Conservation (phyloP, 1,140 invertebrate genomes). For the Rhopalosiphum padi region DNA sequence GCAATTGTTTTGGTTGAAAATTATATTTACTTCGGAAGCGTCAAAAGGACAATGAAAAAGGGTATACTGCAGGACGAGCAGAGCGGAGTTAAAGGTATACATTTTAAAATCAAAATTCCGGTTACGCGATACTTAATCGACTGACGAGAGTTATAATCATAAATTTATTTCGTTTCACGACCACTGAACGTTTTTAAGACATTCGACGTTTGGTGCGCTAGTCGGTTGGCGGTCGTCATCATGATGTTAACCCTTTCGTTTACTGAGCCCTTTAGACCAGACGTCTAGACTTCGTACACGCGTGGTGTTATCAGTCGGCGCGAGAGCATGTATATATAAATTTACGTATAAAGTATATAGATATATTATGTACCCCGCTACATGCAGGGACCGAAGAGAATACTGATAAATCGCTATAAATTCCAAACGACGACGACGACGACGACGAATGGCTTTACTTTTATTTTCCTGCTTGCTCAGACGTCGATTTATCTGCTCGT, state of each 20-base stretch:
- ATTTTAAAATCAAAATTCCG: not conserved
- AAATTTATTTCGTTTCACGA: not conserved
- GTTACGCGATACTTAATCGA: not conserved
- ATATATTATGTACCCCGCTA: not conserved
- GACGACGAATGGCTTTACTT: not conserved
- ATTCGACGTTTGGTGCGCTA: not conserved
- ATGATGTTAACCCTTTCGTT: not conserved
- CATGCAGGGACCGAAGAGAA: not conserved
- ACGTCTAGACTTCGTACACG: not conserved
- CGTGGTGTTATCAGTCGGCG: not conserved
- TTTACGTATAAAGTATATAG: not conserved
- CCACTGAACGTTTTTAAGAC: not conserved
- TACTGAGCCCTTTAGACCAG: not conserved
- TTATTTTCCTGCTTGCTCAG: constrained; percentile 1
- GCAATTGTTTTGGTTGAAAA: not conserved
- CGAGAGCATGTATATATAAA: not conserved
- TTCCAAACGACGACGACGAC: not conserved
- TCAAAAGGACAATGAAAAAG: not conserved
- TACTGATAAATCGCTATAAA: constrained; percentile 30
- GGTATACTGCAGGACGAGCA: not conserved
- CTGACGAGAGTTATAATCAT: not conserved
- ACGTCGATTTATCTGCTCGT: not conserved
- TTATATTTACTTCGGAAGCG: not conserved
- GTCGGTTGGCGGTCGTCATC: not conserved
- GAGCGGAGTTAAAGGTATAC: not conserved